Percentiles rank a stretch among this genome's conserved stretches.
Conservation (phyloP, 2,888 invertebrate species). For the Xestobium rufovillosum region DNA sequence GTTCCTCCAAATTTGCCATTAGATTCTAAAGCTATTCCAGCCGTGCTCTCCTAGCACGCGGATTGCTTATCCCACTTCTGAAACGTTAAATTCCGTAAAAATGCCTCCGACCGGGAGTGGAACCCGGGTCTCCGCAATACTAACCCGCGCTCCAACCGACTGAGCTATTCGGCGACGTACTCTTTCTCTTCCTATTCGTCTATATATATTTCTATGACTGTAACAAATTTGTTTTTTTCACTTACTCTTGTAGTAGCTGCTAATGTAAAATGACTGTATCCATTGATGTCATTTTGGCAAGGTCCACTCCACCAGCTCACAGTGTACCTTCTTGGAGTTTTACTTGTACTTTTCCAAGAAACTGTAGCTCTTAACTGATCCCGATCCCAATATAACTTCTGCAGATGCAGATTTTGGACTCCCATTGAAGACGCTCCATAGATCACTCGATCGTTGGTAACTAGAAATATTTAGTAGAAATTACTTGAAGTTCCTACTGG, state of each 20-base stretch:
- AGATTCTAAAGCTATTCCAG: no score
- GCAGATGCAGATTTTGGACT: constrained; percentile 36
- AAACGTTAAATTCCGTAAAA: no score
- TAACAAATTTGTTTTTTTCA: no score
- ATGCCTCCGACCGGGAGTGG: no score
- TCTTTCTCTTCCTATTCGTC: no score
- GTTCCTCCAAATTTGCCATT: no score
- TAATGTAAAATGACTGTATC: constrained; percentile 42
- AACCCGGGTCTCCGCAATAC: no score
- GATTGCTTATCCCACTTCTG: no score
- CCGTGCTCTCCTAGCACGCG: no score
- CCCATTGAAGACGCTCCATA: constrained; percentile 22
- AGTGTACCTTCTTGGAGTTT: constrained; percentile 31
- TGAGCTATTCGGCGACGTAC: no score
- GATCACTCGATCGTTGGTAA: constrained; percentile 1
- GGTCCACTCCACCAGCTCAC: constrained; percentile 39
- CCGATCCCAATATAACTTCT: constrained; percentile 36
- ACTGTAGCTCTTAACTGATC: constrained; percentile 36
- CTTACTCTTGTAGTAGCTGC: constrained; percentile 51
- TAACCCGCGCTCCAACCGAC: no score
- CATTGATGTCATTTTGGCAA: constrained; percentile 40
- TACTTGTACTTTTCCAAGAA: constrained; percentile 33
- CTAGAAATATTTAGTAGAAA: constrained; percentile 5
- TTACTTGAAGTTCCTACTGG: constrained; percentile 1
- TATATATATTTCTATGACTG: no score